Conservation (phyloP, 2,888 invertebrate genomes). For the Agriopis leucophaearia region DNA sequence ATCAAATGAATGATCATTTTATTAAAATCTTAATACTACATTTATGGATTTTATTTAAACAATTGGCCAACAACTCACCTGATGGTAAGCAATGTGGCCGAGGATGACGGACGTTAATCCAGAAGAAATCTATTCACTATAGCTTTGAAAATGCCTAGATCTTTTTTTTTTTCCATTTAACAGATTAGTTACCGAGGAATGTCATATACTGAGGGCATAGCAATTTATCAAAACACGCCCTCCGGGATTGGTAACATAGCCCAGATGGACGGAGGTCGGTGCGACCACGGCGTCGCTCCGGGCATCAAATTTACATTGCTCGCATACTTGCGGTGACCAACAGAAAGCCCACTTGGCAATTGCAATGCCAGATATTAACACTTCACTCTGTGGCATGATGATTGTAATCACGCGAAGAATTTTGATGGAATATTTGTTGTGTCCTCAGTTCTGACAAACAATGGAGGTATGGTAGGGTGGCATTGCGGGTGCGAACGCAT, state of each 20-base stretch:
- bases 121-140: too few relatives aligned
- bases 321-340: constrained; percentile 75
- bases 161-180: not conserved
- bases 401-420: constrained; percentile 17
- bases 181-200: constrained; percentile 23
- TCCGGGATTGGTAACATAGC: constrained; percentile 65
- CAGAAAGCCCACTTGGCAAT: constrained; percentile 60
- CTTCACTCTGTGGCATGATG: constrained; percentile 9
- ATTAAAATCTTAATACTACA: too few relatives aligned
- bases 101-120: too few relatives aligned
- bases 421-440: constrained; percentile 5
- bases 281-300: constrained; percentile 68
- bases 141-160: too few relatives aligned
- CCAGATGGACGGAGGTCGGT: constrained; percentile 63
- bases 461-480: not conserved
- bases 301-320: constrained; percentile 80
- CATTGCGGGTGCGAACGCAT: too few relatives aligned
- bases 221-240: constrained; percentile 60
- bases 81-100: too few relatives aligned
- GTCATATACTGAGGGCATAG: constrained; percentile 37
- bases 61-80: too few relatives aligned
- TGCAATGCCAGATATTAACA: constrained; percentile 35
- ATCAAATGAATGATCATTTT: too few relatives aligned
- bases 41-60: too few relatives aligned
- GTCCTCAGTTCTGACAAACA: not conserved